These are phyloP conservation scores for Stigmatopora argus DNA, from an alignment of 2,113 vertebrate genomes.

Conservation along the genomic window DNA sequence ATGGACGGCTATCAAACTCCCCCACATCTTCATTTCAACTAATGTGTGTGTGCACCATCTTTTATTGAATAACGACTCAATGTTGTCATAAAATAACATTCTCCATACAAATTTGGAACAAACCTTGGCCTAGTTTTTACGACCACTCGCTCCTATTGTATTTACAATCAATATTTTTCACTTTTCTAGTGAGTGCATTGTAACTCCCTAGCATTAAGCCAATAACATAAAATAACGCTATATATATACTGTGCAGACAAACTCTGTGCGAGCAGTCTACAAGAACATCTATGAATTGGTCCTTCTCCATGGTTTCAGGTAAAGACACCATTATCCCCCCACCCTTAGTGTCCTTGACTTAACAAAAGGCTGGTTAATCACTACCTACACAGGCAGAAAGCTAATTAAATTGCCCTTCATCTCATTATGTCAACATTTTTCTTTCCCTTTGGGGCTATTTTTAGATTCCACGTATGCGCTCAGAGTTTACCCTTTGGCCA, in stretches of 20 bases:
- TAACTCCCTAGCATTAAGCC: background rate
- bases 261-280: slow-evolving; percentile 75
- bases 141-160: too few relatives aligned
- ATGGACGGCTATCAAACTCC: too few relatives aligned
- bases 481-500: slow-evolving; percentile 81
- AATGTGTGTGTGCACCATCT: too few relatives aligned
- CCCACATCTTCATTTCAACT: too few relatives aligned
- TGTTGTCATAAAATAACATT: too few relatives aligned
- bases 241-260: slow-evolving; percentile 69
- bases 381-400: background rate
- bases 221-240: background rate
- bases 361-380: slow-evolving; percentile 14
- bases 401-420: background rate
- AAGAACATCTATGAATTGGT: slow-evolving; percentile 83
- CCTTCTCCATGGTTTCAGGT: slow-evolving; percentile 91
- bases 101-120: too few relatives aligned
- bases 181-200: too few relatives aligned
- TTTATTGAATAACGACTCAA: too few relatives aligned
- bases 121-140: too few relatives aligned
- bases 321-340: background rate
- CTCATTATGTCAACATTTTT: slow-evolving; percentile 16
- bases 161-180: too few relatives aligned
- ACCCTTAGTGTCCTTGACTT: background rate
- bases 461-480: slow-evolving; percentile 85
- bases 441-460: background rate